Base-by-base conservation (phyloP, 2,797 vertebrate species). In the Dallia pectoralis region DNA sequence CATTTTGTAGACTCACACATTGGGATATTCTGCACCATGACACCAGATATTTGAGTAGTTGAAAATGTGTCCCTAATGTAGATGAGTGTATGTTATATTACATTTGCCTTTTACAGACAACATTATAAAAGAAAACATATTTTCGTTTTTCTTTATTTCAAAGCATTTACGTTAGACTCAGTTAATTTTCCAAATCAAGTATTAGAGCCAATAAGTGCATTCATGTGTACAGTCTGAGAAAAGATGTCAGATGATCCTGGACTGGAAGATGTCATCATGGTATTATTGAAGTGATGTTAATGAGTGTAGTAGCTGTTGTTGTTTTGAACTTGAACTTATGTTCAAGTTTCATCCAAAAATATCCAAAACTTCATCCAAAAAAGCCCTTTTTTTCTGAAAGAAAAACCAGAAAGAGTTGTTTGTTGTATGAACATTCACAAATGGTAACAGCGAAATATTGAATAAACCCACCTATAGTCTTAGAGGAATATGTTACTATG, bases 351-450 rank as follows among this genome's bases (percentile, higher is more conserved):
- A 44, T 44, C 40, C 40, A 44, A 44, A 44, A 44, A 14, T 12
- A 44, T 44, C 40, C 40, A 44, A 44, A 44, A 44, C 40, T 59
- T 70, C 69, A 70, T 27, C 69, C 69, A 8, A 70, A 40, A 32
- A 70, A 16, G 69, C 51, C 69, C 36, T 36, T 70, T 32, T 70
- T 70, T 25, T 40, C 40, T 59, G n/a, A 32, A n/a, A 32, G 40
- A n/a, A 70, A 59, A 29, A 32, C 36, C 14, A 40, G 19, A 25
- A 2, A 56, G 12, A 36, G 30, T 11, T 29, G 2, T 59, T 15
- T 53, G 44, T 47, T 29, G 6, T 69, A 47, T 68, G n/a, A 12
- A 36, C 19, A 48, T 25, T 47, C 36, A 22, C 18, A 63, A 30
- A 14, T 63, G 5, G 29, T 64, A 64, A 33, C 62, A 64, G 29